These are phyloP conservation scores for Artibeus jamaicensis DNA, from an alignment of 2,797 vertebrate genomes.

Conservation along the genomic window DNA sequence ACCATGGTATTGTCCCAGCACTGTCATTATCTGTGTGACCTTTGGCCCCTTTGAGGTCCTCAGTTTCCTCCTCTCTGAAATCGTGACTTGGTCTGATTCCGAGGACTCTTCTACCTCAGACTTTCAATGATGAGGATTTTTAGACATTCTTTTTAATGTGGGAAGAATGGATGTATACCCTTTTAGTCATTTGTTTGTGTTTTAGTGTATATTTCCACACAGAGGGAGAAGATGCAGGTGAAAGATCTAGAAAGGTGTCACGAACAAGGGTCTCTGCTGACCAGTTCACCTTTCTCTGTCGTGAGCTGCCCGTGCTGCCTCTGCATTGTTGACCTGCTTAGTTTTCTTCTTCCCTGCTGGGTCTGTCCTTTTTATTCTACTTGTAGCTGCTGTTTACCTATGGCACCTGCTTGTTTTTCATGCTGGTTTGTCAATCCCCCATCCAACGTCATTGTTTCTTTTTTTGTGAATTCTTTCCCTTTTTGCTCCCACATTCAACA, in stretches of 20 bases:
- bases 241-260: not conserved
- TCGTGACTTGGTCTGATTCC: not conserved
- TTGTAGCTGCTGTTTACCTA: not conserved
- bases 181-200: not conserved
- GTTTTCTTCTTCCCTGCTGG: not conserved
- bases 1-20: not conserved
- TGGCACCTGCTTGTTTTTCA: not conserved
- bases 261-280: not conserved
- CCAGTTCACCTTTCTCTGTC: not conserved
- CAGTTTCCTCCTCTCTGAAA: not conserved
- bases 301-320: not conserved
- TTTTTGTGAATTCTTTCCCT: not conserved
- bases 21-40: not conserved
- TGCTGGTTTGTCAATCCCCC: not conserved
- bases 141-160: not conserved
- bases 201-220: not conserved
- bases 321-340: not conserved
- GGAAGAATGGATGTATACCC: not conserved
- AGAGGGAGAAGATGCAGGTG: not conserved
- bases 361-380: not conserved
- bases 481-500: not conserved
- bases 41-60: not conserved
- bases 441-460: not conserved
- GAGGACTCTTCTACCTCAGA: not conserved
- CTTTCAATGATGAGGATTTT: constrained; percentile 17